A percentile compares a stretch with the other conserved stretches of the same genome.
Conservation (phyloP, 2,113 vertebrate species). For the Sus scrofa region T2T-Sscrofa CM000830.6:8283501-8284000, state of each 20-base stretch:
- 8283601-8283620: neutral
- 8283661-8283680: too few relatives aligned
- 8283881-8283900: rapidly evolving
- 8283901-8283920: neutral
- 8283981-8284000: neutral
- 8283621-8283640: neutral
- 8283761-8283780: neutral
- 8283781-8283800: neutral
- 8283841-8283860: neutral
- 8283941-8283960: neutral
- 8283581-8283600: too few relatives aligned
- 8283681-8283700: neutral
- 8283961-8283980: neutral
- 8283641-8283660: too few relatives aligned
- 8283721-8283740: neutral
- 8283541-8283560: neutral
- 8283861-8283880: too few relatives aligned
- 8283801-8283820: rapidly evolving
- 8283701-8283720: neutral
- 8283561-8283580: neutral
- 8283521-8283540: neutral
- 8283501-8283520: neutral
- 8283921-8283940: rapidly evolving
- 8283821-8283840: neutral
- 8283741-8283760: neutral